These are phyloP conservation scores for Eulemur mongoz DNA, from an alignment of 2,797 vertebrate genomes.

Conservation along the genomic window DNA sequence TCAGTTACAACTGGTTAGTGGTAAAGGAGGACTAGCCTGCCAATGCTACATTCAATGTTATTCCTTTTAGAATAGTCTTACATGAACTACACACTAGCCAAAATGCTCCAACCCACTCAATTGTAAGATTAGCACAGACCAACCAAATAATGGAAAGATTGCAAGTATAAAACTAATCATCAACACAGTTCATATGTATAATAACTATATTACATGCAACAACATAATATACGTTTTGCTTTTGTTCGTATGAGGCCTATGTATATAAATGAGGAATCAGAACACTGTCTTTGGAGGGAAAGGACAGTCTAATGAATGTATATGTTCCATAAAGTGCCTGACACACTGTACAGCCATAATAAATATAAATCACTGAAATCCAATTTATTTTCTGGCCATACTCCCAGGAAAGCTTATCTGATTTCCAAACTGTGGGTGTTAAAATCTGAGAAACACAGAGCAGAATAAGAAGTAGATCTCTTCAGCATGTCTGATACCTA, in stretches of 20 bases:
- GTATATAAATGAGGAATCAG: neutral
- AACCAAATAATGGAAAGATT: neutral
- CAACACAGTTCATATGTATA: neutral
- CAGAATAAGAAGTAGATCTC: constrained; percentile 59
- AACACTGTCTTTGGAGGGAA: neutral
- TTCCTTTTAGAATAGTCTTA: neutral
- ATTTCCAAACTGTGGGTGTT: constrained; percentile 69
- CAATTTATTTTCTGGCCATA: constrained; percentile 74
- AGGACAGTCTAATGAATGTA: neutral
- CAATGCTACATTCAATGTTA: neutral
- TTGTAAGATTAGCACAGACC: neutral
- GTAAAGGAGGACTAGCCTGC: neutral
- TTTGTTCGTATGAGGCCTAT: neutral
- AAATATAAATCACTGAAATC: constrained; percentile 70
- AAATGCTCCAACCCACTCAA: neutral
- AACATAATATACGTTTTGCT: neutral
- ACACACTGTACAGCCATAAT: constrained; percentile 58
- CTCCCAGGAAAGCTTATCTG: constrained; percentile 75
- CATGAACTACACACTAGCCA: neutral
- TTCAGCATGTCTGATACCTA: constrained; percentile 5
- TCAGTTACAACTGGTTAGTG: neutral
- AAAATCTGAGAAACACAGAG: constrained; percentile 62
- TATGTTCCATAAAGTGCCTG: constrained; percentile 46
- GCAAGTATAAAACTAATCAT: neutral
- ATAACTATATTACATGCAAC: too few relatives aligned